Evolutionary conservation across 2,113 vertebrate species (phyloP).

Genomic region (Sapajus apella): DNA sequence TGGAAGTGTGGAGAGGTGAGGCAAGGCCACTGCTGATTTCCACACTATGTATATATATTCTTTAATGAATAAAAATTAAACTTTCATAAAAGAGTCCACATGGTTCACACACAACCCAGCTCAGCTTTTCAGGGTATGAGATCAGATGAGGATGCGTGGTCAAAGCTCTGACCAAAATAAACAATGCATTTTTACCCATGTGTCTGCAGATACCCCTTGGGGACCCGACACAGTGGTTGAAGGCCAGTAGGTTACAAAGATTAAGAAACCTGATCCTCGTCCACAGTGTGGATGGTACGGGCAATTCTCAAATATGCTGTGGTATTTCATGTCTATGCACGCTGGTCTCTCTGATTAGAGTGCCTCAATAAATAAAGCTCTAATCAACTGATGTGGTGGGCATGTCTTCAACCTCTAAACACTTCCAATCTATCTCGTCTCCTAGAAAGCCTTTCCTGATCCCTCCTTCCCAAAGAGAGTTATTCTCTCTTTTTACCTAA

Average conservation of each 20-base stretch:
- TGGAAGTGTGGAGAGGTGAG: not conserved
- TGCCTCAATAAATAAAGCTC: not conserved
- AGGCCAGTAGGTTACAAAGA: not conserved
- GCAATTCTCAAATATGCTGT: not conserved
- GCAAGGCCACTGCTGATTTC: not conserved
- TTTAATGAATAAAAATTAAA: slow-evolving; percentile 37
- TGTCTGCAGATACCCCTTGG: not conserved
- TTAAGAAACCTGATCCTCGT: not conserved
- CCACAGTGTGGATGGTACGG: not conserved
- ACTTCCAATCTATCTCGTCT: not conserved
- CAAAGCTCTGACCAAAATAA: not conserved
- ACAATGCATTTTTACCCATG: not conserved
- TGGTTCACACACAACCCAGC: not conserved
- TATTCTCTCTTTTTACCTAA: not conserved
- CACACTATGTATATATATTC: not conserved
- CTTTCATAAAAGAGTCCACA: not conserved
- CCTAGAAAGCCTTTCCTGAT: not conserved
- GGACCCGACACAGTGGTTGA: not conserved
- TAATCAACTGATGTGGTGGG: not conserved
- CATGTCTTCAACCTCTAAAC: not conserved
- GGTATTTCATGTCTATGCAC: not conserved
- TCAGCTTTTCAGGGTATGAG: not conserved
- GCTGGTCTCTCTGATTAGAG: not conserved
- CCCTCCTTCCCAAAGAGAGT: not conserved
- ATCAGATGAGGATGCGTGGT: not conserved